Evolutionary conservation across 2,113 vertebrate species (phyloP).

Genomic region (Brevimyrus niger): DNA sequence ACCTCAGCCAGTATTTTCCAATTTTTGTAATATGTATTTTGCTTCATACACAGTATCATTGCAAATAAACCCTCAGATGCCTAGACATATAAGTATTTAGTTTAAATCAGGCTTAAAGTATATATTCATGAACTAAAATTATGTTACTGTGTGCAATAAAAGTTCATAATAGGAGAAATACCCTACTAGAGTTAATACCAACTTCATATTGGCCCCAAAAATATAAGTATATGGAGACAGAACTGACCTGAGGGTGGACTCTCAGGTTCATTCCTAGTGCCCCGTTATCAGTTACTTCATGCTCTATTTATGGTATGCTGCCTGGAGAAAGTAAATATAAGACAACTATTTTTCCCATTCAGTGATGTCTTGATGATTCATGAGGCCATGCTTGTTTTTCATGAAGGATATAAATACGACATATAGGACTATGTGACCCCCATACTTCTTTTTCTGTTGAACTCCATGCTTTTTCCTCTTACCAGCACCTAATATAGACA

Average conservation of each 20-base stretch:
- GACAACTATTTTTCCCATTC: neutral
- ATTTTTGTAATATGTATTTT: neutral
- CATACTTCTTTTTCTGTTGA: neutral
- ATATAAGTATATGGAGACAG: neutral
- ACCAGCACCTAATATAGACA: slow-evolving; percentile 60
- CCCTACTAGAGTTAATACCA: neutral
- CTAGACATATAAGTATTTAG: neutral
- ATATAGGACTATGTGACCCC: neutral
- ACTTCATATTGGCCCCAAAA: neutral
- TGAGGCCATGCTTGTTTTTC: neutral
- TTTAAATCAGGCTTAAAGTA: neutral
- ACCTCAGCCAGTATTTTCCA: neutral
- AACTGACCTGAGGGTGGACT: neutral
- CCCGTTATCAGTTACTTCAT: neutral
- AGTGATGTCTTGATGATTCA: neutral
- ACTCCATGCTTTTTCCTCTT: slow-evolving; percentile 46
- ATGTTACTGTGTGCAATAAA: neutral
- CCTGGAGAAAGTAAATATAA: neutral
- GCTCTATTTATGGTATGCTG: neutral
- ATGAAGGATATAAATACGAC: neutral
- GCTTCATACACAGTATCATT: neutral
- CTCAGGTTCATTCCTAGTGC: neutral
- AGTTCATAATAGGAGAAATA: neutral
- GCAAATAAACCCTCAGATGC: neutral
- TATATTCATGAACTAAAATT: neutral